Evolutionary conservation across 2,888 invertebrate species (phyloP), one percentile per base, ranked within the genome.

Genomic region (Sturmia bella): DNA sequence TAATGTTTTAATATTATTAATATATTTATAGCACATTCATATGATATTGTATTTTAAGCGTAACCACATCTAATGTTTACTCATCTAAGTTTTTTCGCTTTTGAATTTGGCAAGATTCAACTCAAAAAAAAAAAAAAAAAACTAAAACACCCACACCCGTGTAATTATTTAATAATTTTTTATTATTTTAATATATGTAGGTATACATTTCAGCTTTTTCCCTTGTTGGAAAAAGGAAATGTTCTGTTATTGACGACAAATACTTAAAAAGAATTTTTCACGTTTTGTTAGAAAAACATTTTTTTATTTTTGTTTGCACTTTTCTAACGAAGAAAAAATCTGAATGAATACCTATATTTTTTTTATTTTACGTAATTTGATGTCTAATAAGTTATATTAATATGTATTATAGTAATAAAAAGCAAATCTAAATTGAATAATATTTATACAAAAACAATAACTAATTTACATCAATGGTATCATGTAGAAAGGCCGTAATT

Each of bases 361-460:
- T 37, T 41, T 56, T 64, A 50, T 77, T 17, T 56, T 41, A 69
- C 37, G 63, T 76, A 70, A 63, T 74, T 64, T 50, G 1, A 19
- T 43, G 41, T 80, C 54, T 68, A 54, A 19, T 82, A 78, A 78
- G 77, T 74, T 81, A 64, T 63, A 64, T 54, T 64, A n/a, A 73
- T 74, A 63, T 41, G 50, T 68, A 82, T 73, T 77, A 52, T 77
- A 78, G 78, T 74, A 74, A 74, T 82, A 74, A 78, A 78, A 74
- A 74, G 70, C 41, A 77, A 61, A 63, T 59, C 19, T 77, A 81
- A 45, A 69, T 64, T 61, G 59, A 75, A 80, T 48, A 50, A 56
- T 64, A 57, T 69, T 64, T 54, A 73, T 64, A 32, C 32, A 32
- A 32, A 32, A 70, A 52, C n/a, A 64, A 64, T 54, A 69, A 56